Percentiles rank a stretch among this genome's conserved stretches.
phyloP scores from a whole-genome alignment of 2,888 invertebrate genomes.

The Drosophila rubida region DNA sequence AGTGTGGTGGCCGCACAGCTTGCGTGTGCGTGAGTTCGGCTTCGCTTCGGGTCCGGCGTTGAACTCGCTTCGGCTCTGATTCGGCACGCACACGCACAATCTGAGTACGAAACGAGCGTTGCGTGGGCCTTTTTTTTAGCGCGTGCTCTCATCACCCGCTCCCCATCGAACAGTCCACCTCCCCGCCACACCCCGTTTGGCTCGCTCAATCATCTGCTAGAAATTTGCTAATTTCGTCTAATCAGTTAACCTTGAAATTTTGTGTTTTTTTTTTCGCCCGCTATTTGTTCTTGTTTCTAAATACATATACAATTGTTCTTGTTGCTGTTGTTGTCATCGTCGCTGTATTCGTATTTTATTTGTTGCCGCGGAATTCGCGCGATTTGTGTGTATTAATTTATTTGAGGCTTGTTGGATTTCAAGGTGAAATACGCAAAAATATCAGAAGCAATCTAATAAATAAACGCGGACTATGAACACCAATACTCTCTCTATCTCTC shows the following conservation, averaged over 20 bases:
- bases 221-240: constrained; percentile 80
- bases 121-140: constrained; percentile 72
- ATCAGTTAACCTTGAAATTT: constrained; percentile 82
- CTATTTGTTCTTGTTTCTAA: constrained; percentile 64
- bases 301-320: constrained; percentile 22
- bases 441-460: constrained; percentile 34
- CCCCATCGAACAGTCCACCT: background rate
- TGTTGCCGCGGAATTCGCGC: constrained; percentile 67
- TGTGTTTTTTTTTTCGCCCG: constrained; percentile 48
- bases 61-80: constrained; percentile 11
- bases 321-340: constrained; percentile 19
- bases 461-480: constrained; percentile 15
- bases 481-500: background rate
- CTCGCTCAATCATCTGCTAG: constrained; percentile 67
- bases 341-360: constrained; percentile 49
- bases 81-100: constrained; percentile 64
- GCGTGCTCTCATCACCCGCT: constrained; percentile 70
- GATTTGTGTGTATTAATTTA: constrained; percentile 71
- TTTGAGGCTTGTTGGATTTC: constrained; percentile 76
- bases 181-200: background rate
- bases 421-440: constrained; percentile 78
- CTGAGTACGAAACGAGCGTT: constrained; percentile 39
- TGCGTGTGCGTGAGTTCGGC: constrained; percentile 64
- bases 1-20: constrained; percentile 3
- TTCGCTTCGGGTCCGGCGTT: constrained; percentile 22